Evolutionary conservation across 2,888 invertebrate genomes (phyloP).

Genomic region (Ptychoptera contaminata): DNA sequence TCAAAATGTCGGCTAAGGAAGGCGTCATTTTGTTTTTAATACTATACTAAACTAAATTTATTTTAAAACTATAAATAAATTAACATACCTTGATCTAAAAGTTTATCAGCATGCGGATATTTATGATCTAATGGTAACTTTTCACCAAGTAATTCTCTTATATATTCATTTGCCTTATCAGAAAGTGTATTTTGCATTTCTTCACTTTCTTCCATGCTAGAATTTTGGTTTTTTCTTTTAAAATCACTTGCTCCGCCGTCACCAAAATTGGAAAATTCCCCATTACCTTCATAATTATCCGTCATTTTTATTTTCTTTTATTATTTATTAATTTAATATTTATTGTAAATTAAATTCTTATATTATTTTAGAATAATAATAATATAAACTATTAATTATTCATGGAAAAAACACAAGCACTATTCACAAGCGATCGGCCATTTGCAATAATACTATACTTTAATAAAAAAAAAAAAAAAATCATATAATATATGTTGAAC

Average conservation of each 20-base stretch:
- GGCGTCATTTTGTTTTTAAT: no score
- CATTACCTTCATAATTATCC: conserved; percentile 29
- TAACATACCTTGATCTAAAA: conserved; percentile 55
- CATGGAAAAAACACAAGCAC: no score
- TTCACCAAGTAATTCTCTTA: conserved; percentile 55
- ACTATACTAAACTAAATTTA: background rate
- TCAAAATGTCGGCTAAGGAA: no score
- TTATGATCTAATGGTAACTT: conserved; percentile 51
- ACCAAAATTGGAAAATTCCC: conserved; percentile 25
- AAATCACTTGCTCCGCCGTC: conserved; percentile 27
- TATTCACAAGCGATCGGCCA: no score
- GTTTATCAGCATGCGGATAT: conserved; percentile 50
- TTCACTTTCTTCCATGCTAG: conserved; percentile 17
- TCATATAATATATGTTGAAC: no score
- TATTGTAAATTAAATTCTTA: no score
- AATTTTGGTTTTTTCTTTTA: conserved; percentile 15
- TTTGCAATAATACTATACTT: no score
- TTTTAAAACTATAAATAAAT: background rate
- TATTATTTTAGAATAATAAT: no score
- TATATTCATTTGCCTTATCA: conserved; percentile 64
- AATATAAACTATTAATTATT: no score
- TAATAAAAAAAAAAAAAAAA: no score
- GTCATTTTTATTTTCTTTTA: conserved; percentile 18
- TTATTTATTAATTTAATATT: no score
- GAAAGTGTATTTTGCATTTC: conserved; percentile 40